A percentile compares a stretch with the other conserved stretches of the same genome.
phyloP scores from a whole-genome alignment of 2,888 invertebrate species.

The Stenchaetothrips biformis region DNA sequence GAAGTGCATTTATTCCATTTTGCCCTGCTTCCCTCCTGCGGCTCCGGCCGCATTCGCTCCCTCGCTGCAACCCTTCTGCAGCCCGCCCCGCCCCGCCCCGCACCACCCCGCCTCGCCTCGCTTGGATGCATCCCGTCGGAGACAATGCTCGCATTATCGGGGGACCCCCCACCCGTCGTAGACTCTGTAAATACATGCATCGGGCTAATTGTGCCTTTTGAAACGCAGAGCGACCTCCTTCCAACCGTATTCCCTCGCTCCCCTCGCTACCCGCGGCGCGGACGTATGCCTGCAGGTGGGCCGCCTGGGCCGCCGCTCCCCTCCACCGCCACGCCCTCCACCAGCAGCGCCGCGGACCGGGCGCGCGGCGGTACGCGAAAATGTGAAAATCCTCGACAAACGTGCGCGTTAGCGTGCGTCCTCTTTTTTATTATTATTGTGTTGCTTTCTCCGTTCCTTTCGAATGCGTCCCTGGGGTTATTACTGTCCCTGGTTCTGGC shows the following conservation, averaged over 20 bases:
- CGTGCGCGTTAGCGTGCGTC: too few relatives aligned
- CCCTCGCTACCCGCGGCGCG: neutral
- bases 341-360: too few relatives aligned
- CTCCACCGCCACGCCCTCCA: neutral
- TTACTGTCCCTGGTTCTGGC: too few relatives aligned
- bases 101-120: too few relatives aligned
- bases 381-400: too few relatives aligned
- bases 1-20: slow-evolving; percentile 5
- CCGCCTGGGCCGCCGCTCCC: neutral
- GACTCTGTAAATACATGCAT: slow-evolving; percentile 27
- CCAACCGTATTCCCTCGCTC: slow-evolving; percentile 21
- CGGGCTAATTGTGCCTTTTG: slow-evolving; percentile 29
- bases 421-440: neutral
- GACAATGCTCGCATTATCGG: slow-evolving; percentile 27
- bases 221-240: slow-evolving; percentile 31
- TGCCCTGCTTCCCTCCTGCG: neutral
- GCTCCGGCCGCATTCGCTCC: neutral
- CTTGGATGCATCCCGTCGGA: neutral
- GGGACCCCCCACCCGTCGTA: slow-evolving; percentile 31
- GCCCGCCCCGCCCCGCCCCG: neutral
- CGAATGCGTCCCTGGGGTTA: too few relatives aligned
- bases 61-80: neutral
- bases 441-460: too few relatives aligned
- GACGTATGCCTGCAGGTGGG: neutral
- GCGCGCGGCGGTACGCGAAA: too few relatives aligned